Evolutionary conservation across 2,113 vertebrate species (phyloP).

Genomic region (Origma solitaria): DNA sequence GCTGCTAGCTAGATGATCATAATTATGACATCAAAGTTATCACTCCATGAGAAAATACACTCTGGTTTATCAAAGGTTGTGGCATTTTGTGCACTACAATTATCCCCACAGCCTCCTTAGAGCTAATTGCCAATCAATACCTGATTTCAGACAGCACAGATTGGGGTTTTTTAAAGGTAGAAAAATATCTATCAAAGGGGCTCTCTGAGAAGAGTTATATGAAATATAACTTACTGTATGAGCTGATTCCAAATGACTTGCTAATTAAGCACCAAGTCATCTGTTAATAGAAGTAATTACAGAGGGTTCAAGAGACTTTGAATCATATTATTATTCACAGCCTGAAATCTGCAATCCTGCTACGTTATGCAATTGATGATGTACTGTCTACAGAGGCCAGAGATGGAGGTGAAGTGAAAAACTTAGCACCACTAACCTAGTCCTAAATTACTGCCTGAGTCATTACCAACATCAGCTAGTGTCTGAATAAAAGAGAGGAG

Average conservation of each 20-base stretch:
- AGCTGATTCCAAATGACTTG: not conserved
- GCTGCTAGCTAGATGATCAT: not conserved
- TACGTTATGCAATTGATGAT: not conserved
- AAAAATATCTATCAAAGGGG: not conserved
- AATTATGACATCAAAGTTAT: slow-evolving; percentile 19
- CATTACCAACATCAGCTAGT: not conserved
- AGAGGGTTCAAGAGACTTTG: not conserved
- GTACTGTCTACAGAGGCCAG: not conserved
- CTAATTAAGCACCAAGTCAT: not conserved
- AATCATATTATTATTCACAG: not conserved
- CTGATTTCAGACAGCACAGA: not conserved
- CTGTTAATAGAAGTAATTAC: not conserved
- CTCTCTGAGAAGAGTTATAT: not conserved
- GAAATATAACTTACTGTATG: not conserved
- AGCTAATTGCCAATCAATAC: not conserved
- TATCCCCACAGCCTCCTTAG: not conserved
- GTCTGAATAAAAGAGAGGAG: not conserved
- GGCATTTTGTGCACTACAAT: not conserved
- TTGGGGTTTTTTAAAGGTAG: not conserved
- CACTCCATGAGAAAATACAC: not conserved
- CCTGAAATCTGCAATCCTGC: not conserved
- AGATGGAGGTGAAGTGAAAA: not conserved
- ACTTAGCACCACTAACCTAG: not conserved
- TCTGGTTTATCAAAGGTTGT: not conserved
- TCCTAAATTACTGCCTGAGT: not conserved